These are phyloP conservation scores for Acleris cristana DNA, from an alignment of 2,888 invertebrate species.

Conservation along the genomic window DNA sequence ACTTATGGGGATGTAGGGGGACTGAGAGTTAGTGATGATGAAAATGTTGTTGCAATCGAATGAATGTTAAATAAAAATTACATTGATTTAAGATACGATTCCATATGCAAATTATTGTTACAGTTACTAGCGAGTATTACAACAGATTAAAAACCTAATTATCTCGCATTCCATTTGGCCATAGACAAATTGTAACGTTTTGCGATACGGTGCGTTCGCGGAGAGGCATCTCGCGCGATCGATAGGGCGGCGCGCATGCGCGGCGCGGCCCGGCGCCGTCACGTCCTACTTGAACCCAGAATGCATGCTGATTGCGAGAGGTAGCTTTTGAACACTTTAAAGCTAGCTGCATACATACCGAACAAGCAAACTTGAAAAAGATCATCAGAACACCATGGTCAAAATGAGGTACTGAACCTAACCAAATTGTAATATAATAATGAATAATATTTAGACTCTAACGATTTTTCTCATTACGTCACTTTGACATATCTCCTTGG, in stretches of 20 bases:
- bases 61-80: no score
- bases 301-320: constrained; percentile 28
- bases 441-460: no score
- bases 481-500: no score
- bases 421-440: no score
- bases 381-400: no score
- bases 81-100: no score
- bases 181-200: constrained; percentile 36
- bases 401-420: no score
- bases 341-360: not conserved
- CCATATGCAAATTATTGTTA: no score
- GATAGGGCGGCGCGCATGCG: constrained; percentile 68
- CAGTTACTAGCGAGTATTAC: not conserved
- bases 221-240: constrained; percentile 62
- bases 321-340: not conserved
- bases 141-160: not conserved
- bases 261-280: constrained; percentile 44
- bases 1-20: no score
- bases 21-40: no score
- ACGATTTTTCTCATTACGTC: no score
- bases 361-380: not conserved
- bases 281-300: constrained; percentile 43
- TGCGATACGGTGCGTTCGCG: constrained; percentile 23
- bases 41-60: no score
- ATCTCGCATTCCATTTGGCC: constrained; percentile 22